phyloP scores from a whole-genome alignment of 2,113 vertebrate genomes.

The Leptobrachium leishanense region DNA sequence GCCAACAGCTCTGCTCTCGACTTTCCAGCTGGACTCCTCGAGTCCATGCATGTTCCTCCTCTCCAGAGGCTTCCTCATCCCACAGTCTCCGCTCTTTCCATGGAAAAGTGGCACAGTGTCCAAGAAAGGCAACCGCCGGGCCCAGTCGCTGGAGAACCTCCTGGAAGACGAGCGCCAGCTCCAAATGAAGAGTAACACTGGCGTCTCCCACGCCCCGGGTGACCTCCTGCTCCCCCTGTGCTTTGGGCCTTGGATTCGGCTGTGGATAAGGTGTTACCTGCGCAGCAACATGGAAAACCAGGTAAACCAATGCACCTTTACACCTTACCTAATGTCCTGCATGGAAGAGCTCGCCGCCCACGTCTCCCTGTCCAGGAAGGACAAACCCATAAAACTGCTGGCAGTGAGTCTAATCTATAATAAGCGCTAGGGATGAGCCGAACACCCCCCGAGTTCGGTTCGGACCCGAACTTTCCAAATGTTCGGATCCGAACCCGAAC shows the following conservation, averaged over 20 bases:
- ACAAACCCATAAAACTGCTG: too few species aligned
- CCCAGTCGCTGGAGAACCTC: constrained; percentile 70
- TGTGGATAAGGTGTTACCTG: constrained; percentile 90
- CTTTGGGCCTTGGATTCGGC: constrained; percentile 74
- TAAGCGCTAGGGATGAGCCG: too few species aligned
- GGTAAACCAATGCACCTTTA: constrained; percentile 62
- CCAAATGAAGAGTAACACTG: constrained; percentile 53
- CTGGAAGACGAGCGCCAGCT: constrained; percentile 71
- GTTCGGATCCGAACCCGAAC: too few species aligned
- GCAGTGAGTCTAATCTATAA: too few species aligned
- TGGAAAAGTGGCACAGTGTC: constrained; percentile 73
- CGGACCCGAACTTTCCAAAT: too few species aligned
- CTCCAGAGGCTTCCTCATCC: constrained; percentile 74
- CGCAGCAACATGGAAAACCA: constrained; percentile 79
- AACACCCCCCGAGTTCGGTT: too few species aligned
- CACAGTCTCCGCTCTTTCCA: constrained; percentile 77
- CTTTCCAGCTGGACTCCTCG: constrained; percentile 55
- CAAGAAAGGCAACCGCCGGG: constrained; percentile 68
- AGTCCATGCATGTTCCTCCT: constrained; percentile 67
- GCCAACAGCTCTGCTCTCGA: constrained; percentile 21
- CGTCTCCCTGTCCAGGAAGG: too few species aligned
- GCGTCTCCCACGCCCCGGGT: constrained; percentile 49
- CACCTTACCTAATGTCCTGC: too few species aligned
- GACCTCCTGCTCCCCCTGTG: constrained; percentile 78
- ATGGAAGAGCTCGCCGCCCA: too few species aligned